phyloP scores from a whole-genome alignment of 2,113 vertebrate genomes.

The Ornithorhynchus anatinus region DNA sequence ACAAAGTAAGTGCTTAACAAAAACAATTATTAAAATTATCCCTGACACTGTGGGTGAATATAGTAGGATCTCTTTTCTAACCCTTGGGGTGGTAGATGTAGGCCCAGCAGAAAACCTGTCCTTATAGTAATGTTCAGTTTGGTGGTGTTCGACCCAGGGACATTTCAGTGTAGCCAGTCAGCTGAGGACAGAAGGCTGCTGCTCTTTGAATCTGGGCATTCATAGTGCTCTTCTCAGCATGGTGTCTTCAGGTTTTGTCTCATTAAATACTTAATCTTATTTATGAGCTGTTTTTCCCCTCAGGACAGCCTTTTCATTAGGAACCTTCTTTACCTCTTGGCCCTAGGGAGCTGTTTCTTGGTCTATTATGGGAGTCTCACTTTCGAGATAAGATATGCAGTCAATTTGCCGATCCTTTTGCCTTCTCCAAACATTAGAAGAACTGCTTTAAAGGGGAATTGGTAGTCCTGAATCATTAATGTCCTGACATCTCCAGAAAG shows the following conservation, averaged over 20 bases:
- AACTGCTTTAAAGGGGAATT: not conserved
- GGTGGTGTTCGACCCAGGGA: too few relatives aligned
- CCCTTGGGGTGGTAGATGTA: too few relatives aligned
- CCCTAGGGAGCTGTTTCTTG: not conserved
- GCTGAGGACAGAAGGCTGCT: not conserved
- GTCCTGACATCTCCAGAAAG: not conserved
- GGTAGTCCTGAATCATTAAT: not conserved
- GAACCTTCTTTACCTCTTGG: not conserved
- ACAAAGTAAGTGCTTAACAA: too few relatives aligned
- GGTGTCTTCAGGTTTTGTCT: not conserved
- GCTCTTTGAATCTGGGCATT: not conserved
- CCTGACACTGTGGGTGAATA: too few relatives aligned
- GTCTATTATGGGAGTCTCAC: not conserved
- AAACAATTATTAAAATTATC: too few relatives aligned
- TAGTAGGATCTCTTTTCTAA: too few relatives aligned
- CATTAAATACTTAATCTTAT: conserved; percentile 3
- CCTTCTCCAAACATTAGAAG: not conserved
- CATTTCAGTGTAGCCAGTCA: not conserved
- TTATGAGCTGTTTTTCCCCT: not conserved
- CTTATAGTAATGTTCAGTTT: too few relatives aligned
- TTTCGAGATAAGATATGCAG: not conserved
- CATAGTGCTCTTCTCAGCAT: not conserved
- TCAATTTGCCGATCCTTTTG: not conserved
- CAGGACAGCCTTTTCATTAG: conserved; percentile 2
- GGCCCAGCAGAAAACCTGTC: too few relatives aligned